A percentile compares a stretch with the other conserved stretches of the same genome.
Evolutionary conservation across 2,888 invertebrate species (phyloP).

Genomic region (Zele albiditarsus): DNA sequence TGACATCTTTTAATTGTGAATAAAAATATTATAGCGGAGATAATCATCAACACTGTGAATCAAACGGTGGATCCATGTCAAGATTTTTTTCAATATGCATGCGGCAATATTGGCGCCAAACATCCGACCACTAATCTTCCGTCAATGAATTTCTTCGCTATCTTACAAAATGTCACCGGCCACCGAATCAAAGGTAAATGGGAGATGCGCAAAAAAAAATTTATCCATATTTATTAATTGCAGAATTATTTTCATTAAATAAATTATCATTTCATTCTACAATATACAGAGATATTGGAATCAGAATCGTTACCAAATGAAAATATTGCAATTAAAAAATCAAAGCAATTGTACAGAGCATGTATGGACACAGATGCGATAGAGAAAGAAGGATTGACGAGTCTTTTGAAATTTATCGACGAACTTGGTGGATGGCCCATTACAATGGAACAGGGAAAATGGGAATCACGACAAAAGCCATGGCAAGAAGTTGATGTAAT

Average conservation of each 20-base stretch:
- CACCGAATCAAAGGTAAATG: slow-evolving; percentile 36
- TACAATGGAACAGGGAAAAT: not conserved
- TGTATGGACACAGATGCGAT: slow-evolving; percentile 35
- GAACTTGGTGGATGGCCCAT: slow-evolving; percentile 36
- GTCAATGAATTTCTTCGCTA: not conserved
- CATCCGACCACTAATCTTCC: too few species aligned
- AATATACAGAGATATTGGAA: slow-evolving; percentile 31
- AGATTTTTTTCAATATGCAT: slow-evolving; percentile 70
- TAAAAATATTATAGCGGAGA: slow-evolving; percentile 12
- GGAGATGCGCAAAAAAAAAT: too few species aligned
- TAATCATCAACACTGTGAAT: slow-evolving; percentile 59
- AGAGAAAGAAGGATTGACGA: slow-evolving; percentile 14
- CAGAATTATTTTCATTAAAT: too few species aligned
- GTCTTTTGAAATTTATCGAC: slow-evolving; percentile 1
- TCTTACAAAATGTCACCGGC: slow-evolving; percentile 7
- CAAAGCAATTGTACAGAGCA: slow-evolving; percentile 34
- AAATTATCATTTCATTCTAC: too few species aligned
- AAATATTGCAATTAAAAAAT: slow-evolving; percentile 28
- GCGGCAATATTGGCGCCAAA: slow-evolving; percentile 56
- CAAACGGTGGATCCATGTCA: slow-evolving; percentile 66
- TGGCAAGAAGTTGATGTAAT: slow-evolving; percentile 33
- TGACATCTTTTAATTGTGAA: not conserved
- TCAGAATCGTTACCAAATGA: slow-evolving; percentile 1
- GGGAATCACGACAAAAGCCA: slow-evolving; percentile 11
- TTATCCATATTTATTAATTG: not conserved